Evolutionary conservation across 2,888 invertebrate genomes (phyloP).

Genomic region (Eledone cirrhosa): DNA sequence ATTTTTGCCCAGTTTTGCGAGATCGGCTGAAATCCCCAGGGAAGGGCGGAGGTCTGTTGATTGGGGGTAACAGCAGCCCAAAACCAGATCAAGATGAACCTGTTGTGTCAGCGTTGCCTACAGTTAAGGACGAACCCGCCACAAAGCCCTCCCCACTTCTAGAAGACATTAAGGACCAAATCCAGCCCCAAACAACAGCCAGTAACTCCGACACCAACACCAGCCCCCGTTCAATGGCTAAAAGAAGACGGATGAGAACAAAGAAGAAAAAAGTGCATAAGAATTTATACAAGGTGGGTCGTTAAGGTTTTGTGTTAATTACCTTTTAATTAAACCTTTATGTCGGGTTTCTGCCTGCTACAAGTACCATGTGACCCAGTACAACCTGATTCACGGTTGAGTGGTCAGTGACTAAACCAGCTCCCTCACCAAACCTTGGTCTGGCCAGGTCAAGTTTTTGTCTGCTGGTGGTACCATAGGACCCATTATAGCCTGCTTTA

Average conservation of each 20-base stretch:
- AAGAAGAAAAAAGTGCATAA: background rate
- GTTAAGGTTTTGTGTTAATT: background rate
- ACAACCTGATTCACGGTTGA: no score
- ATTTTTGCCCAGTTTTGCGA: constrained; percentile 40
- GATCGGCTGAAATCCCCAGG: constrained; percentile 38
- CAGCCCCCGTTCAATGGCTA: background rate
- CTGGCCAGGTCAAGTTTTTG: no score
- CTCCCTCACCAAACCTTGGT: no score
- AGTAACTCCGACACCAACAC: constrained; percentile 1
- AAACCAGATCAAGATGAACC: no score
- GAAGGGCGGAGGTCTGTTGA: constrained; percentile 43
- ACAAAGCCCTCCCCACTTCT: background rate
- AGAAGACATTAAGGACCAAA: no score
- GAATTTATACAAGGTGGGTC: background rate
- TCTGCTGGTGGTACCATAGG: no score
- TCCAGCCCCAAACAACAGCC: background rate
- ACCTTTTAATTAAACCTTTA: background rate
- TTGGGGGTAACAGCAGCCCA: constrained; percentile 33
- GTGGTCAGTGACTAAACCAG: no score
- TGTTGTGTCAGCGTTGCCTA: background rate
- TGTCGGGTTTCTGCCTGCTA: background rate
- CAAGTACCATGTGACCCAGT: background rate
- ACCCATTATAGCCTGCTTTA: background rate
- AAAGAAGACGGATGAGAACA: background rate
- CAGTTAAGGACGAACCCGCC: background rate